phyloP scores from a whole-genome alignment of 2,888 invertebrate genomes.

The Ectemnius lituratus region DNA sequence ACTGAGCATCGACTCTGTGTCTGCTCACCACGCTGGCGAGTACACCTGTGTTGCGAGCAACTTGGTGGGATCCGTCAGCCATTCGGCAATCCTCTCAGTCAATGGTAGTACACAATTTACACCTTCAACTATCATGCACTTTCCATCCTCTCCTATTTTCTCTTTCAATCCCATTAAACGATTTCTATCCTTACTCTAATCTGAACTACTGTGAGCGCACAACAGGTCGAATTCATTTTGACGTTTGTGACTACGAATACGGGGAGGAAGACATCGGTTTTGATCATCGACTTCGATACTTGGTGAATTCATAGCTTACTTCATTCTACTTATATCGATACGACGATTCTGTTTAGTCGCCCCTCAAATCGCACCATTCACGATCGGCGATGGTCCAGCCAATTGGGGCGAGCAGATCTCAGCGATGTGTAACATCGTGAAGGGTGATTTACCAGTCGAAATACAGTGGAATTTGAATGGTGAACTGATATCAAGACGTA shows the following conservation, averaged over 20 bases:
- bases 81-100: conserved; percentile 80
- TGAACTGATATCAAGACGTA: conserved; percentile 60
- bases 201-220: conserved; percentile 12
- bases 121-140: conserved; percentile 41
- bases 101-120: conserved; percentile 72
- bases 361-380: conserved; percentile 85
- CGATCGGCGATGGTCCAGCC: conserved; percentile 84
- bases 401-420: conserved; percentile 88
- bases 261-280: conserved; percentile 76
- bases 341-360: conserved; percentile 78
- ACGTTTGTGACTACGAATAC: conserved; percentile 68
- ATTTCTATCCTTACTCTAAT: conserved; percentile 32
- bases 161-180: no score
- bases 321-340: conserved; percentile 49
- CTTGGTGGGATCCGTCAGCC: conserved; percentile 80
- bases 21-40: conserved; percentile 81
- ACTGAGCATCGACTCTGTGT: conserved; percentile 80
- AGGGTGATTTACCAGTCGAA: conserved; percentile 89
- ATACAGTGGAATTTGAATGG: conserved; percentile 83
- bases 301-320: conserved; percentile 26
- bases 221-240: conserved; percentile 19
- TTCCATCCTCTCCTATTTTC: not conserved
- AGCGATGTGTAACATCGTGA: conserved; percentile 85
- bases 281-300: conserved; percentile 74
- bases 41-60: conserved; percentile 82